phyloP scores from a whole-genome alignment of 2,797 vertebrate species.

The Phoxinus dragarum region DNA sequence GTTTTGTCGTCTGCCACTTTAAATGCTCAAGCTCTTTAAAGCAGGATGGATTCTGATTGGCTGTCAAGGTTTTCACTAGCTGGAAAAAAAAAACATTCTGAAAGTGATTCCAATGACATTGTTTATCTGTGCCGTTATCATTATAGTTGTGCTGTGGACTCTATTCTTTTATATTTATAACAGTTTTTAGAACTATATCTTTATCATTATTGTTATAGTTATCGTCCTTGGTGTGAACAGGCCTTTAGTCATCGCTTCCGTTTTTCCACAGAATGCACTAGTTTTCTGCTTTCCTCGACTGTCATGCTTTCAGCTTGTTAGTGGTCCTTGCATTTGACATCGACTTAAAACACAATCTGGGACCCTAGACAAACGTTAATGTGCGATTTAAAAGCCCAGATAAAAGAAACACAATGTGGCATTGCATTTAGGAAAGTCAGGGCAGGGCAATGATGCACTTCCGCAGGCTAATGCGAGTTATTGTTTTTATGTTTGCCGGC shows the following conservation, averaged over 20 bases:
- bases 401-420: conserved; percentile 18
- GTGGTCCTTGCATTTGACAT: conserved; percentile 6
- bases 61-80: background rate
- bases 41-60: background rate
- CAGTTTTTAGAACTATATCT: background rate
- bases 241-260: background rate
- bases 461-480: conserved; percentile 69
- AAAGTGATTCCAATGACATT: background rate
- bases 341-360: conserved; percentile 34
- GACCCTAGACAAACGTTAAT: conserved; percentile 22
- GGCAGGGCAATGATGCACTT: conserved; percentile 53
- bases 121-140: background rate
- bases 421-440: conserved; percentile 40
- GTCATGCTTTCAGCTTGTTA: conserved; percentile 44
- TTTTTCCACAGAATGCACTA: background rate
- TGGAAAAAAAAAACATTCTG: background rate
- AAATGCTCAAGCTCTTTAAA: background rate
- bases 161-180: background rate
- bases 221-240: background rate
- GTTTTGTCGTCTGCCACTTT: background rate
- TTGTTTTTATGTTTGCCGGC: conserved; percentile 63
- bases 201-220: background rate
- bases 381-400: conserved; percentile 11
- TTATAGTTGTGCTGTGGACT: background rate
- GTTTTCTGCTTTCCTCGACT: conserved; percentile 10